Evolutionary conservation across 2,797 vertebrate genomes (phyloP), one percentile per base, ranked within the genome.

Genomic region (Sebastes ruberrimus): DNA sequence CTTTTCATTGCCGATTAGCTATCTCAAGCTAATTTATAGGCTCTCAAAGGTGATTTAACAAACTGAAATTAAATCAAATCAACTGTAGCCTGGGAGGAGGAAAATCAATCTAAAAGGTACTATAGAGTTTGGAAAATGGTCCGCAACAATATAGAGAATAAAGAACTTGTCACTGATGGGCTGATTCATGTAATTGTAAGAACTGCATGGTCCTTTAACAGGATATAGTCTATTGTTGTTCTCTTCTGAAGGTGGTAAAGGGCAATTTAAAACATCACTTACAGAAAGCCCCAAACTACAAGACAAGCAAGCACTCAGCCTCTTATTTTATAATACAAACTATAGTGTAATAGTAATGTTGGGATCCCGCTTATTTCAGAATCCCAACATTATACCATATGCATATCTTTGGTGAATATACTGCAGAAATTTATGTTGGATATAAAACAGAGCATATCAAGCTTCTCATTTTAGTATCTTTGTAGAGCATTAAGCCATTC

Each of bases 21-120:
- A 23, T 32, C 9, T 28, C 6, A 76, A 32, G n/a, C 46, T 32
- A 27, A 64, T 64, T 59, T 8, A 53, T 35, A 64, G 23, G 20
- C 56, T 65, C 6, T 57, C 38, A 38, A 30, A 74, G 32, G 59
- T 63, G 10, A 73, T 80, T 80, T 35, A 66, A 72, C 33, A 56
- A 6, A 49, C n/a, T 46, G 67, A 73, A 69, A 14, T 53, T 9
- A 63, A 78, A 14, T 53, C 3, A 63, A 78, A 57, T 4, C 59
- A 53, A 25, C 18, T 20, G 20, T 10, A 52, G 30, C 32, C 10
- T 22, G 20, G 18, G 5, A 55, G 16, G 20, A 1, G 22, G 23
- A 7, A n/a, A 73, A 69, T 72, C 7, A 57, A 68, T 80, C 20
- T 46, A 10, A 16, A 60, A 38, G 25, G 4, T 30, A 10, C 18